Conservation (phyloP, 2,113 vertebrate species). For the Hemichromis elongatus region DNA sequence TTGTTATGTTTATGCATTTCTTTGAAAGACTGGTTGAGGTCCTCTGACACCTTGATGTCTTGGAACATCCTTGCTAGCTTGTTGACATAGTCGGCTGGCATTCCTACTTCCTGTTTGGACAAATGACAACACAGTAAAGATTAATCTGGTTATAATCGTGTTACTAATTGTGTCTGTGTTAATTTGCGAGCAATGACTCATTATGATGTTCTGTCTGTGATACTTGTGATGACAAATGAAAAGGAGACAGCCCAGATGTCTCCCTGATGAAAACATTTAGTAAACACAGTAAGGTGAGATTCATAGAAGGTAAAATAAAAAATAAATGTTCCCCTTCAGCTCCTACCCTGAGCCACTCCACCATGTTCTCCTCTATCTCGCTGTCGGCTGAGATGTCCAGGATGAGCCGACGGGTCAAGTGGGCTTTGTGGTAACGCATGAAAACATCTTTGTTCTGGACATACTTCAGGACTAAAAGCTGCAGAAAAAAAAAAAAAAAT, state of each 20-base stretch:
- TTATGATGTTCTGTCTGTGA: background rate
- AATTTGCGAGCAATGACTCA: background rate
- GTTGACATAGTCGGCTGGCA: conserved; percentile 99
- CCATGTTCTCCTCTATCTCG: conserved; percentile 99
- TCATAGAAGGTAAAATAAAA: accelerated
- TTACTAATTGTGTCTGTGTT: no score
- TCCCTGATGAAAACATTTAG: background rate
- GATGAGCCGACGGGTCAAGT: conserved; percentile 94
- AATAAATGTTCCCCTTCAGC: background rate
- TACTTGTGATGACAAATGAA: background rate
- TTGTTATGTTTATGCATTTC: conserved; percentile 99
- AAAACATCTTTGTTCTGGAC: conserved; percentile 99
- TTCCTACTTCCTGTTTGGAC: conserved; percentile 89
- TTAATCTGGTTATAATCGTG: background rate
- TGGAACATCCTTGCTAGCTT: conserved; percentile 99
- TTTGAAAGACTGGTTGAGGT: conserved; percentile 98
- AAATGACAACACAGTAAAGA: background rate
- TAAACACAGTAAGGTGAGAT: background rate
- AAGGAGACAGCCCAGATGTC: background rate
- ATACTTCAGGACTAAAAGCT: conserved; percentile 97
- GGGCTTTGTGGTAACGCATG: conserved; percentile 99
- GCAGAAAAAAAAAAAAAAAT: background rate
- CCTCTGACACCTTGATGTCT: conserved; percentile 99
- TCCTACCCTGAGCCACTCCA: conserved; percentile 97
- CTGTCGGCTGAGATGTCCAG: conserved; percentile 98